Evolutionary conservation across 2,888 invertebrate genomes (phyloP).

Genomic region (Tetragonula carbonaria): DNA sequence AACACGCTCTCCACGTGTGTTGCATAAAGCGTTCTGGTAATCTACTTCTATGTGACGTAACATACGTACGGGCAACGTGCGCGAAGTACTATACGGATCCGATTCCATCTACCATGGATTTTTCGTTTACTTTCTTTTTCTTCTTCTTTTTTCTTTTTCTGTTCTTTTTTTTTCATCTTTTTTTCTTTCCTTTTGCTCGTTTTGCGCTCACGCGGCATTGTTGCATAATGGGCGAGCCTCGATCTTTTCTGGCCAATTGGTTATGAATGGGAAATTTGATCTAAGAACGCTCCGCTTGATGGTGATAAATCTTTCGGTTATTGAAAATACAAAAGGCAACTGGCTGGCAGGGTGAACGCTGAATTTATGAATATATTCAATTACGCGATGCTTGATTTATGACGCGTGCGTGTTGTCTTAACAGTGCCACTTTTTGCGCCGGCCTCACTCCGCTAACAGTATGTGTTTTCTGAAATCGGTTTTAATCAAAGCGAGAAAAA

Average conservation of each 20-base stretch:
- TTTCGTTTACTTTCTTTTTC: neutral
- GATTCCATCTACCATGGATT: conserved; percentile 25
- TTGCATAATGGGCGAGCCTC: conserved; percentile 22
- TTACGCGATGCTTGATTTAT: conserved; percentile 18
- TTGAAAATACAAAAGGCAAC: conserved; percentile 6
- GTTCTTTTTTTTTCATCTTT: neutral
- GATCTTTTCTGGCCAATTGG: neutral
- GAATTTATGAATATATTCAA: conserved; percentile 20
- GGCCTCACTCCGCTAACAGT: neutral
- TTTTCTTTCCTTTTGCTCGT: conserved; percentile 2
- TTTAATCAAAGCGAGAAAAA: neutral
- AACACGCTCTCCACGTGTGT: conserved; percentile 16
- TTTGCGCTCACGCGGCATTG: neutral
- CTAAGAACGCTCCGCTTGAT: conserved; percentile 14
- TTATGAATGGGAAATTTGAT: conserved; percentile 27
- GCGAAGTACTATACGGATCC: conserved; percentile 7
- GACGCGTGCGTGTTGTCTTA: conserved; percentile 3
- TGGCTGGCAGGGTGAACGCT: neutral
- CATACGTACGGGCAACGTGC: conserved; percentile 11
- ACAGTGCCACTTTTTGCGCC: neutral
- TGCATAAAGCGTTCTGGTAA: conserved; percentile 55
- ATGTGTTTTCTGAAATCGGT: neutral
- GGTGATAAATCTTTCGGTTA: conserved; percentile 20
- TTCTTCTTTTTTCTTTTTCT: neutral
- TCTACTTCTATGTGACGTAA: conserved; percentile 51